These are phyloP conservation scores for Anodontia alba DNA, from an alignment of 2,888 invertebrate genomes.

Conservation along the genomic window DNA sequence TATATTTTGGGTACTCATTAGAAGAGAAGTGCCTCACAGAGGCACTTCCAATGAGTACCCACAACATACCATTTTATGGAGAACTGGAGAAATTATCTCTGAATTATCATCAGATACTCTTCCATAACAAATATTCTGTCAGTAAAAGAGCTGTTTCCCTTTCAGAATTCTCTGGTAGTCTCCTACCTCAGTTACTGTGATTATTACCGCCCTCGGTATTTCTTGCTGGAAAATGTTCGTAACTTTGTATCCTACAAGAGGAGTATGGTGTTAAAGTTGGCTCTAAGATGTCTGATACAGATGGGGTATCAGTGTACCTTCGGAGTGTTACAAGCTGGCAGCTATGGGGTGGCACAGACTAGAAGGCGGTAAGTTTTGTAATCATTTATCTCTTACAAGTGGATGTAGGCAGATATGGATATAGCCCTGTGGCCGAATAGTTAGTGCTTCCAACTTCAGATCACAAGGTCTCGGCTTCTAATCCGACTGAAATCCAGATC, in stretches of 20 bases:
- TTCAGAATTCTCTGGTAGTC: conserved; percentile 91
- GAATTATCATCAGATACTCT: no score
- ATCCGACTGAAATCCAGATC: no score
- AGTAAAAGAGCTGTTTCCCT: conserved; percentile 31
- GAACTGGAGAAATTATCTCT: no score
- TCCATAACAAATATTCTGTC: no score
- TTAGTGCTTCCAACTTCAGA: no score
- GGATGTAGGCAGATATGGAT: neutral
- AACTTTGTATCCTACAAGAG: conserved; percentile 94
- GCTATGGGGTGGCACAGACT: conserved; percentile 94
- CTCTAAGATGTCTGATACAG: conserved; percentile 90
- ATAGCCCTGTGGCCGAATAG: no score
- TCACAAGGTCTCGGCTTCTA: no score
- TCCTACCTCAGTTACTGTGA: conserved; percentile 94
- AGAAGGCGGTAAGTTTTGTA: conserved; percentile 87
- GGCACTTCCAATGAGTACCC: no score
- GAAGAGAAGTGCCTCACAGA: no score
- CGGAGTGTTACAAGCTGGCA: conserved; percentile 94
- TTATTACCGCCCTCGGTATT: conserved; percentile 93
- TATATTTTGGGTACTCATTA: no score
- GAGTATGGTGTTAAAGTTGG: conserved; percentile 92
- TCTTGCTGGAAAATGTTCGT: conserved; percentile 93
- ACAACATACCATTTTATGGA: no score
- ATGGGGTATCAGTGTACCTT: conserved; percentile 96
- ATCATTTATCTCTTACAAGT: no score